These are phyloP conservation scores for Stegodyphus dumicola DNA, from an alignment of 1,140 invertebrate species.

Conservation along the genomic window DNA sequence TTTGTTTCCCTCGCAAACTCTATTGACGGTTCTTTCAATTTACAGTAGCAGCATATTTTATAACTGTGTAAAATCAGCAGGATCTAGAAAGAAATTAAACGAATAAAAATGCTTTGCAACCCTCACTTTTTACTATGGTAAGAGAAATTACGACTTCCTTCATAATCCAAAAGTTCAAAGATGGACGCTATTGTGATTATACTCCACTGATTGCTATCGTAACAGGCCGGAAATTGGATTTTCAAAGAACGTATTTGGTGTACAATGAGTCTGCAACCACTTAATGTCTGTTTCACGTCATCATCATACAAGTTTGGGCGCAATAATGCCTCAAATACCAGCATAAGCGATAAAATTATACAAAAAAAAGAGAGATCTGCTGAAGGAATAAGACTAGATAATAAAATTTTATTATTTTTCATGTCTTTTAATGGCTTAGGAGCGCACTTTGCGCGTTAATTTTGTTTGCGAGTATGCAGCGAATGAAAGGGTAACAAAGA, in stretches of 20 bases:
- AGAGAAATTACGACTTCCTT: constrained; percentile 45
- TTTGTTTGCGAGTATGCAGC: not conserved
- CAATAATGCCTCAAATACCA: constrained; percentile 14
- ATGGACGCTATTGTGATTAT: constrained; percentile 44
- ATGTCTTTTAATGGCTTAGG: not conserved
- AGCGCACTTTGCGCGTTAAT: not conserved
- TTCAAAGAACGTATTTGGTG: constrained; percentile 17
- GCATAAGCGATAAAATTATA: constrained; percentile 24
- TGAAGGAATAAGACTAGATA: constrained; percentile 10
- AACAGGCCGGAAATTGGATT: constrained; percentile 40
- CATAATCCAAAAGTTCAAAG: constrained; percentile 31
- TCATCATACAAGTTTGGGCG: not conserved
- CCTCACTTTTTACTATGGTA: constrained; percentile 18
- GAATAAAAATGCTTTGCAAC: not conserved
- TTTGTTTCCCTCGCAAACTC: too few species aligned
- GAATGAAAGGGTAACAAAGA: too few species aligned
- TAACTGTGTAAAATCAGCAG: not conserved
- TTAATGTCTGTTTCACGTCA: constrained; percentile 32
- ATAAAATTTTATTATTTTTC: constrained; percentile 28
- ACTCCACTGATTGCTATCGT: constrained; percentile 36
- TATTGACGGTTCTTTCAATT: too few species aligned
- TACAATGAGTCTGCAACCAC: constrained; percentile 35
- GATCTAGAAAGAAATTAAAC: not conserved
- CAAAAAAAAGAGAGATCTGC: not conserved
- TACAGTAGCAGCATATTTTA: not conserved